phyloP scores from a whole-genome alignment of 2,113 vertebrate genomes.

The Hydropotes inermis region DNA sequence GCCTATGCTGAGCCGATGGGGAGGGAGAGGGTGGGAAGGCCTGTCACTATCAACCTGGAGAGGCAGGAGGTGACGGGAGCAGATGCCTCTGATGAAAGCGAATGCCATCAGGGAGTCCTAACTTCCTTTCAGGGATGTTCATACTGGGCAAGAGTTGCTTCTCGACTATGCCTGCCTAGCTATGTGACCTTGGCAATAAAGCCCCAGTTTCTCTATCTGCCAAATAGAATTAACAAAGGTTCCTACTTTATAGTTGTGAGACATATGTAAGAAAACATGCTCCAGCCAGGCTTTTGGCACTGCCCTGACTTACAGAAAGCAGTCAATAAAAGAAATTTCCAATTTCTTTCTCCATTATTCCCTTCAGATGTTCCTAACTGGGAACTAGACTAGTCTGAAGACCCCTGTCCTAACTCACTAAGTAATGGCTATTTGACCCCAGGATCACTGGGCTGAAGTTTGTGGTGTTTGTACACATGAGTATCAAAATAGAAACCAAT shows the following conservation, averaged over 20 bases:
- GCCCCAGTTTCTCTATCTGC: background rate
- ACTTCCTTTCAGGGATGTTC: background rate
- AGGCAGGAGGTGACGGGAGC: conserved; percentile 75
- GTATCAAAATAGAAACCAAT: background rate
- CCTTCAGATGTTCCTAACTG: background rate
- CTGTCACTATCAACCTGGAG: conserved; percentile 80
- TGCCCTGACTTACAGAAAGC: background rate
- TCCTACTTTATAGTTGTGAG: background rate
- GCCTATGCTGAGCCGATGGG: conserved; percentile 41
- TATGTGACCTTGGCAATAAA: background rate
- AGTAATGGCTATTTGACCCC: background rate
- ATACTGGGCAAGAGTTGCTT: background rate
- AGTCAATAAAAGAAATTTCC: background rate
- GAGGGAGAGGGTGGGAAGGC: conserved; percentile 37
- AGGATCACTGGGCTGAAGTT: background rate
- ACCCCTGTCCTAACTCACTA: background rate
- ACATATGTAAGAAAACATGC: background rate
- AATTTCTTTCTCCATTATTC: background rate
- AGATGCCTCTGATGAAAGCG: conserved; percentile 74
- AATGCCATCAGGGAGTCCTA: background rate
- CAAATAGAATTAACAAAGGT: background rate
- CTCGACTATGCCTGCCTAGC: background rate
- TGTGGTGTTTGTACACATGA: background rate
- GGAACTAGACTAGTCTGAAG: background rate
- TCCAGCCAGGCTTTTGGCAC: background rate